Evolutionary conservation across 1,140 invertebrate genomes (phyloP), one percentile per base, ranked within the genome.

Genomic region (Pararge aegeria): DNA sequence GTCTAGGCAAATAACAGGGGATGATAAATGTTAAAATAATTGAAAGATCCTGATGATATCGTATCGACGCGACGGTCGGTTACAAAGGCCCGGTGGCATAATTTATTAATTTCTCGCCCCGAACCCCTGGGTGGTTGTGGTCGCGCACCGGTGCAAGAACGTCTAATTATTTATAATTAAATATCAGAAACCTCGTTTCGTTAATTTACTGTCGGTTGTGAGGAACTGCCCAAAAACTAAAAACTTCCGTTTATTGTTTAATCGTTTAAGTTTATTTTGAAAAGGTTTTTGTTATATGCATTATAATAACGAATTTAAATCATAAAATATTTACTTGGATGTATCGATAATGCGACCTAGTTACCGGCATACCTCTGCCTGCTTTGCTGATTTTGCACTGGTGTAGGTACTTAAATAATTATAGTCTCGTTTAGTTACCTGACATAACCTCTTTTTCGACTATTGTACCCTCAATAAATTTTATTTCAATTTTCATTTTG

Each of bases 1-100:
- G 75, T 82, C 77, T 75, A 75, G 80, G 77, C 74, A 80, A 83
- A 80, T 77, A 82, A 79, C 69, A 65, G 49, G 59, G 51, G 51
- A 76, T 79, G 76, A 80, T 80, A 64, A 68, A 83, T 81, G 79
- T 73, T 55, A 55, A 66, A 62, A 76, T 82, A 83, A 81, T 82
- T 75, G 72, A 65, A 62, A 71, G 63, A 73, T 73, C 59, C 62
- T 66, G 68, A 76, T 83, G 70, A 66, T 54, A 57, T 48, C 69
- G 73, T 78, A 78, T 51, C 30, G 27, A 51, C 69, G 70, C 64
- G 55, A 62, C 57, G 52, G 61, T 66, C 46, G 58, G 49, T 62
- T 53, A 56, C 30, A 56, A 61, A 68, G 67, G 53, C 34, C 37
- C 48, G 66, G 55, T 53, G 52, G 59, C 55, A 68, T 69, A 69